Percentiles rank a stretch among this genome's conserved stretches.
Evolutionary conservation across 2,113 vertebrate species (phyloP).

Genomic region (Bufo gargarizans): DNA sequence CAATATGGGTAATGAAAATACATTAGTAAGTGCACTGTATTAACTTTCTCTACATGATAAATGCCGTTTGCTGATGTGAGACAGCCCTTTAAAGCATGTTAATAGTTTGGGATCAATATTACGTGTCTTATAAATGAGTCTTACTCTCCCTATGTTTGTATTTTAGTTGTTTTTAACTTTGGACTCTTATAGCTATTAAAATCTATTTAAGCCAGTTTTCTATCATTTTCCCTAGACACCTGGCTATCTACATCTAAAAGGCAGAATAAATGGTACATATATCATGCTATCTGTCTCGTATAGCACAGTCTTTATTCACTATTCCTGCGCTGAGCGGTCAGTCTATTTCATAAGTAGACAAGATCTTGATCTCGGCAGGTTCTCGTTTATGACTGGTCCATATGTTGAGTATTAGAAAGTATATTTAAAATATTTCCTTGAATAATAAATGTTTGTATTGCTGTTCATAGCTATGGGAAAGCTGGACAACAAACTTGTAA

Average conservation of each 20-base stretch:
- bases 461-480: too few relatives aligned
- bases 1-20: too few relatives aligned
- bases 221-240: slow-evolving; percentile 7
- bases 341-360: not conserved
- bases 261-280: not conserved
- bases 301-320: not conserved
- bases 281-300: not conserved
- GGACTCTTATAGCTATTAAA: not conserved
- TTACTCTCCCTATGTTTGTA: not conserved
- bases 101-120: not conserved
- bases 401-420: too few relatives aligned
- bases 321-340: not conserved
- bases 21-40: too few relatives aligned
- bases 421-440: too few relatives aligned
- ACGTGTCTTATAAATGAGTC: not conserved
- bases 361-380: not conserved
- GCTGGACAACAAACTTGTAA: too few relatives aligned
- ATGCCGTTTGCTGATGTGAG: too few relatives aligned
- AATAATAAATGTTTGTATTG: too few relatives aligned
- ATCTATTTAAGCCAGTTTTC: not conserved
- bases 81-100: not conserved
- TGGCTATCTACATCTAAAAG: not conserved
- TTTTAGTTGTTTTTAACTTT: not conserved
- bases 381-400: not conserved
- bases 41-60: too few relatives aligned